phyloP scores from a whole-genome alignment of 1,140 invertebrate species.

The Nixonia krombeini region DNA sequence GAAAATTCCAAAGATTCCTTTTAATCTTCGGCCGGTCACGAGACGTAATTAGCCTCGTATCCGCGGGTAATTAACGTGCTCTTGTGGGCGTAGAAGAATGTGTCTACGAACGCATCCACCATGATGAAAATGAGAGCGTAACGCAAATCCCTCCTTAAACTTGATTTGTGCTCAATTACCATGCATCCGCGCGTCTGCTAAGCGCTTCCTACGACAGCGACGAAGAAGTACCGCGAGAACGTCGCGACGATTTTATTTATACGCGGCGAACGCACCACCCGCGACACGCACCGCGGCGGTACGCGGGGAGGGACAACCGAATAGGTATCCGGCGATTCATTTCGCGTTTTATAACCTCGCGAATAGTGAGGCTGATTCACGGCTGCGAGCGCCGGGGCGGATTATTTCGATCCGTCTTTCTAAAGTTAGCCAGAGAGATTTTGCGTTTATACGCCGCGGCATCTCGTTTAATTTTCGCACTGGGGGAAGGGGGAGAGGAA shows the following conservation, averaged over 20 bases:
- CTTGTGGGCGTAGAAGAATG: constrained; percentile 50
- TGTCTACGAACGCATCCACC: constrained; percentile 39
- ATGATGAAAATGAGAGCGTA: constrained; percentile 50
- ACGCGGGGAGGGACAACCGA: constrained; percentile 5
- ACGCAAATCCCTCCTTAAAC: constrained; percentile 63
- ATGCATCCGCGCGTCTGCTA: constrained; percentile 55
- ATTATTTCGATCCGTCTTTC: constrained; percentile 64
- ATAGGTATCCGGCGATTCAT: constrained; percentile 60
- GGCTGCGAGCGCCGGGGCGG: constrained; percentile 28
- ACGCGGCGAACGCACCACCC: constrained; percentile 56
- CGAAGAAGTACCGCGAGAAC: constrained; percentile 48
- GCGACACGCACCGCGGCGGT: constrained; percentile 49
- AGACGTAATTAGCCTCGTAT: constrained; percentile 49
- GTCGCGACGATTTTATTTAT: constrained; percentile 70
- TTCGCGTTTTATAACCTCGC: constrained; percentile 63
- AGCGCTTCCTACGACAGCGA: constrained; percentile 49
- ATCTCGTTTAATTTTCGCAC: constrained; percentile 58
- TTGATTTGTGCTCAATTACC: constrained; percentile 73
- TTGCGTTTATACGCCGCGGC: constrained; percentile 7
- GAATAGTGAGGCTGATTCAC: constrained; percentile 50
- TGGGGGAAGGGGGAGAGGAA: constrained; percentile 40
- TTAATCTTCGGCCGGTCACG: constrained; percentile 39
- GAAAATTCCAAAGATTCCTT: constrained; percentile 28
- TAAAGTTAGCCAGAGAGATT: constrained; percentile 53
- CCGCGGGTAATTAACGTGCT: constrained; percentile 49